A percentile compares a stretch with the other conserved stretches of the same genome.
Conservation (phyloP, 2,113 vertebrate species). For the Chamaetylas fuelleborni region DNA sequence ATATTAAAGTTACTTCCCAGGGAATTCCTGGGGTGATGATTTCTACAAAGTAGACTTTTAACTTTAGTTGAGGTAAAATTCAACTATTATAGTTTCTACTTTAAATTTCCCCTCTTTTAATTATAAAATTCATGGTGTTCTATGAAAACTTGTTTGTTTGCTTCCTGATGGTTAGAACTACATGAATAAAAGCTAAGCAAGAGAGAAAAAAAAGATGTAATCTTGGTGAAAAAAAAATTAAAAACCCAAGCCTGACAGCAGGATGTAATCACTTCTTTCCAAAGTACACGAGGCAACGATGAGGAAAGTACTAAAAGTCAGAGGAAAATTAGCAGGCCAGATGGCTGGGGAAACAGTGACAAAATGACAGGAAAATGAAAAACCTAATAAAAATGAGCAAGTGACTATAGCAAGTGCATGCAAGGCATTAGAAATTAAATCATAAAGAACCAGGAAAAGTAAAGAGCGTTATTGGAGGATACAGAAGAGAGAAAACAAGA, state of each 20-base stretch:
- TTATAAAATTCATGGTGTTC: not conserved
- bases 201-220: not conserved
- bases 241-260: not conserved
- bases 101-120: not conserved
- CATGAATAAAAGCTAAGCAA: not conserved
- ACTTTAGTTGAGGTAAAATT: not conserved
- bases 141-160: not conserved
- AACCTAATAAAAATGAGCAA: slow-evolving; percentile 51
- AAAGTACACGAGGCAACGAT: slow-evolving; percentile 34
- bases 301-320: slow-evolving; percentile 44
- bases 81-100: not conserved
- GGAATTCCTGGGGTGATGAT: not conserved
- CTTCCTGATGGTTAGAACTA: not conserved
- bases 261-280: slow-evolving; percentile 31
- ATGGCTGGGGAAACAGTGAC: slow-evolving; percentile 41
- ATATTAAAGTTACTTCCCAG: not conserved
- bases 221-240: not conserved
- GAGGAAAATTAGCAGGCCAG: slow-evolving; percentile 44
- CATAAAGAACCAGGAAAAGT: not conserved
- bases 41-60: not conserved
- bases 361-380: slow-evolving; percentile 39
- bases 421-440: slow-evolving; percentile 18
- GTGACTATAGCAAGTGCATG: slow-evolving; percentile 2
- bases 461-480: not conserved
- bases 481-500: not conserved